phyloP scores from a whole-genome alignment of 2,888 invertebrate species.

The Diarsia mendica region DNA sequence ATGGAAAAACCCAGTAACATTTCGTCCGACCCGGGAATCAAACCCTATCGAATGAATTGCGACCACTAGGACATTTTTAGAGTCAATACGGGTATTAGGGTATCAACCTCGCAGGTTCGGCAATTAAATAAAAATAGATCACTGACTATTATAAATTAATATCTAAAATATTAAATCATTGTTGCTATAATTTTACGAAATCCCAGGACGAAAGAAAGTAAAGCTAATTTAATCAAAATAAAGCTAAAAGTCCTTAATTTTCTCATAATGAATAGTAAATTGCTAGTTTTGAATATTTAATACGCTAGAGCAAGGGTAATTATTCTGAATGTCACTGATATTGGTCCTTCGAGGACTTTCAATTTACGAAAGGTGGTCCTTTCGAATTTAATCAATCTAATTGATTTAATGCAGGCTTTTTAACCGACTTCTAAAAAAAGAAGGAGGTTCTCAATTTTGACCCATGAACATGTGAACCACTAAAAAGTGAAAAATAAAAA shows the following conservation, averaged over 20 bases:
- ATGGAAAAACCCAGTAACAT: no score
- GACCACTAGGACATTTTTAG: not conserved
- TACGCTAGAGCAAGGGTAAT: conserved; percentile 11
- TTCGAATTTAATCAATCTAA: conserved; percentile 20
- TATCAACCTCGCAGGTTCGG: not conserved
- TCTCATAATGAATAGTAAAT: conserved; percentile 22
- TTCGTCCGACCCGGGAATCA: no score
- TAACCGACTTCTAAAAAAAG: no score
- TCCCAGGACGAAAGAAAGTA: conserved; percentile 9
- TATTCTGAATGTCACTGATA: conserved; percentile 27
- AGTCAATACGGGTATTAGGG: not conserved
- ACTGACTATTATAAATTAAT: not conserved
- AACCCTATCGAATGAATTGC: no score
- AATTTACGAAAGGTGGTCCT: conserved; percentile 17
- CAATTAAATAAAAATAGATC: conserved; percentile 6
- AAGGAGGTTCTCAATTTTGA: no score
- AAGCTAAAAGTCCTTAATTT: not conserved
- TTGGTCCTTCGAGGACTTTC: conserved; percentile 6
- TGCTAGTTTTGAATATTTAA: conserved; percentile 42
- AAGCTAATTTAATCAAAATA: conserved; percentile 10
- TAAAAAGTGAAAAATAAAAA: no score
- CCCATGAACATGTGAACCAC: no score
- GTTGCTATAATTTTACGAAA: not conserved
- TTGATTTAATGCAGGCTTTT: not conserved
- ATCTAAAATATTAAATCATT: not conserved